Base-by-base conservation (phyloP, 2,797 vertebrate species). In the Poecile montanus region DNA sequence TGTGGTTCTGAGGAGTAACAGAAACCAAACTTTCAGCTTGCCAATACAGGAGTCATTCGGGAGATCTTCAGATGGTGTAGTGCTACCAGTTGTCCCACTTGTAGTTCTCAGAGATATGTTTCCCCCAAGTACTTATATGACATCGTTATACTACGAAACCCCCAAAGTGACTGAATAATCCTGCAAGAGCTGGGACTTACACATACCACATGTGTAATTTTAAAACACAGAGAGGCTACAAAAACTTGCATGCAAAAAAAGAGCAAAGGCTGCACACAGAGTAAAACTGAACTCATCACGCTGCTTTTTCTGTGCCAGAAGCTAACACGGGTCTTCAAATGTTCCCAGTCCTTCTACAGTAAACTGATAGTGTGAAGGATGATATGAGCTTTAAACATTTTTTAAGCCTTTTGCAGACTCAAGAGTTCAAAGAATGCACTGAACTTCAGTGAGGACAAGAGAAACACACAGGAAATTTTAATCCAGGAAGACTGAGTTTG, bases 51-150 rank as follows among this genome's bases (percentile, higher is more conserved):
- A 78, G 74, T 85, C 90, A 85, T 58, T 85, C 75, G 76, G 44
- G 56, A 67, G 85, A 67, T 67, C 79, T 72, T 90, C 71, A 67
- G 68, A 79, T 14, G 60, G 66, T 7, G 29, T 8, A 81, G 30
- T 10, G 44, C 62, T 68, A 89, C 42, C 65, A 85, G 51, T 65
- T 87, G 88, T 71, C 81, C 89, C 76, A 95, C 65, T 93, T 62
- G 40, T 38, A 87, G 63, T 82, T 91, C 66, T 89, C 63, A 86
- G 88, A 88, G 91, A 23, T 74, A 71, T 42, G 72, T 40, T 85
- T 85, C 91, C 78, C 61, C 65, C 85, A 80, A 75, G 79, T 93
- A 95, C 91, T 85, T 30, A 94, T 50, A 92, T 93, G 93, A 93
- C 91, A 92, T 68, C 0, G 7, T 40, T 82, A 50, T n/a, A 61